phyloP scores from a whole-genome alignment of 2,113 vertebrate species.

The Xyrauchen texanus region DNA sequence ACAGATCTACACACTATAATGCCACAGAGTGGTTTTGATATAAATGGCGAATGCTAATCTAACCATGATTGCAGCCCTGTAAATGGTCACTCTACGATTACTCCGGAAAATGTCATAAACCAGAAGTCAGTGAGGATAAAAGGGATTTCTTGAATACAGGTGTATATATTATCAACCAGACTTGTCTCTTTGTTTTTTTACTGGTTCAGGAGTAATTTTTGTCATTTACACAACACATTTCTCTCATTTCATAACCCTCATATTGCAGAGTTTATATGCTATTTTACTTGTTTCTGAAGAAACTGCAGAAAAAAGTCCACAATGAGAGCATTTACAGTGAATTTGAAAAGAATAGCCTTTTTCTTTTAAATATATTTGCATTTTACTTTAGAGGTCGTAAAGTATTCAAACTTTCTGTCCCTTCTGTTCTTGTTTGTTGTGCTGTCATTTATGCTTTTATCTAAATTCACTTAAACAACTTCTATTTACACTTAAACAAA shows the following conservation, averaged over 20 bases:
- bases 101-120: not conserved
- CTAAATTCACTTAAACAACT: not conserved
- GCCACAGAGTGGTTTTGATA: not conserved
- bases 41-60: constrained; percentile 5
- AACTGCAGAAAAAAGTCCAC: not conserved
- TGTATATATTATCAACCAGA: not conserved
- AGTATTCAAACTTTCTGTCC: constrained; percentile 7
- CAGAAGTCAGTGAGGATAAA: not conserved
- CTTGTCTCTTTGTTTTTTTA: not conserved
- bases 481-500: constrained; percentile 4
- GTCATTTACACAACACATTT: constrained; percentile 47
- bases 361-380: not conserved
- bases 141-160: not conserved
- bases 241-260: constrained; percentile 34
- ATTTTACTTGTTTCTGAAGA: constrained; percentile 11
- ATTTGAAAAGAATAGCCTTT: not conserved
- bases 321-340: not conserved
- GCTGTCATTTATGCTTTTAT: not conserved
- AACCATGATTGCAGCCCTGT: not conserved
- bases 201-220: constrained; percentile 31
- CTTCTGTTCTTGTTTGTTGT: not conserved
- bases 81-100: not conserved
- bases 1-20: not conserved
- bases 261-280: constrained; percentile 41
- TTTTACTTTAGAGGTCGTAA: not conserved